Conservation (phyloP, 1,140 invertebrate genomes). For the Diabrotica undecimpunctata region DNA sequence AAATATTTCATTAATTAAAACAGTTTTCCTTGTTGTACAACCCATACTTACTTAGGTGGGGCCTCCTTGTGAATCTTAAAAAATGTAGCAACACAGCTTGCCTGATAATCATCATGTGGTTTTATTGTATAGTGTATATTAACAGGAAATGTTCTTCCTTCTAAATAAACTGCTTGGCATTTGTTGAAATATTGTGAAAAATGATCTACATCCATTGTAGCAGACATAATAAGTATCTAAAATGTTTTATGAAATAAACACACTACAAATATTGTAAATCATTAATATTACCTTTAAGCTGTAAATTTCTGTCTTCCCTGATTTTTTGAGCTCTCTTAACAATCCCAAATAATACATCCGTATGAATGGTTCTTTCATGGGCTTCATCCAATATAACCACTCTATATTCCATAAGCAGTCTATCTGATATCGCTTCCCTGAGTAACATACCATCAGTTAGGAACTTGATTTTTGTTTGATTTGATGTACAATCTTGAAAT, state of each 20-base stretch:
- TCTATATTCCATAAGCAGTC: slow-evolving; percentile 70
- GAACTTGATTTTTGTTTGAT: slow-evolving; percentile 79
- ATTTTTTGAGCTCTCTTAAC: slow-evolving; percentile 74
- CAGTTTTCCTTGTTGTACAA: background rate
- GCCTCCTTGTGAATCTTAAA: slow-evolving; percentile 87
- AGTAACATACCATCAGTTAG: slow-evolving; percentile 95
- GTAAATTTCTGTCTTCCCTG: slow-evolving; percentile 57
- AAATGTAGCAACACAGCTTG: slow-evolving; percentile 76
- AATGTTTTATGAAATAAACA: slow-evolving; percentile 20
- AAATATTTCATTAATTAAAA: no score
- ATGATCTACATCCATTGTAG: slow-evolving; percentile 92
- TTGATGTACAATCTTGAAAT: slow-evolving; percentile 82
- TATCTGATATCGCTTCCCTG: slow-evolving; percentile 77
- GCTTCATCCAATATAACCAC: slow-evolving; percentile 94
- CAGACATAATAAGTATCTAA: slow-evolving; percentile 85
- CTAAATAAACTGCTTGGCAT: slow-evolving; percentile 81
- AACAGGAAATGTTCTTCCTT: slow-evolving; percentile 85
- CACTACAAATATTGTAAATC: slow-evolving; percentile 5
- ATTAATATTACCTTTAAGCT: slow-evolving; percentile 59
- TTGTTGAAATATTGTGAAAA: slow-evolving; percentile 89
- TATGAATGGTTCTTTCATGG: slow-evolving; percentile 94
- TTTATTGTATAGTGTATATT: slow-evolving; percentile 73
- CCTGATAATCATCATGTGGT: slow-evolving; percentile 81
- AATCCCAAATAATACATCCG: slow-evolving; percentile 87
- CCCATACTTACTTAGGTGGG: slow-evolving; percentile 67